Percentiles rank a stretch among this genome's conserved stretches.
phyloP scores from a whole-genome alignment of 2,888 invertebrate species.

The Ellobium chinense region DNA sequence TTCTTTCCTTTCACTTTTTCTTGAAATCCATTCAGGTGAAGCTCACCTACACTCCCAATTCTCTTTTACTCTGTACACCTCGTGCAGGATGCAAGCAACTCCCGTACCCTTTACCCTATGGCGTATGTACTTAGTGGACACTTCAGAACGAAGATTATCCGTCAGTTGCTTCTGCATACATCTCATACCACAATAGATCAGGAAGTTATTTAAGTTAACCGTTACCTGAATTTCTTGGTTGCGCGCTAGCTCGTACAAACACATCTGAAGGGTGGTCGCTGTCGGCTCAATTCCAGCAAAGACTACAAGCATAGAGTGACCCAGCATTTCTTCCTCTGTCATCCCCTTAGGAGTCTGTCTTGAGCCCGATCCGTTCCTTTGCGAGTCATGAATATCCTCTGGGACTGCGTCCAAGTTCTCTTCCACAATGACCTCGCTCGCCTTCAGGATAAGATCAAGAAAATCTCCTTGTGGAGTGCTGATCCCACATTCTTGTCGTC shows the following conservation, averaged over 20 bases:
- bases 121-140: too few species aligned
- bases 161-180: too few species aligned
- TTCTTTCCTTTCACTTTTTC: too few species aligned
- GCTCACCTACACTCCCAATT: too few species aligned
- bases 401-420: not conserved
- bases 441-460: conserved; percentile 24
- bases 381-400: not conserved
- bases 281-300: conserved; percentile 37
- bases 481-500: not conserved
- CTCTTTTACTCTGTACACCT: too few species aligned
- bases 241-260: conserved; percentile 11
- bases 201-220: too few species aligned
- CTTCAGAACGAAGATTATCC: too few species aligned
- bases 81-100: too few species aligned
- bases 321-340: conserved; percentile 29
- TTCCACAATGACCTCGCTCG: conserved; percentile 1
- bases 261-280: conserved; percentile 32
- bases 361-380: not conserved
- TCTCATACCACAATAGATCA: too few species aligned
- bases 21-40: too few species aligned
- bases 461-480: not conserved
- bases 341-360: not conserved
- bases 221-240: conserved; percentile 42
- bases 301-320: conserved; percentile 31
- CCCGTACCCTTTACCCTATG: too few species aligned